Evolutionary conservation across 2,113 vertebrate species (phyloP), one percentile per base, ranked within the genome.

Genomic region (Rhombomys opimus): DNA sequence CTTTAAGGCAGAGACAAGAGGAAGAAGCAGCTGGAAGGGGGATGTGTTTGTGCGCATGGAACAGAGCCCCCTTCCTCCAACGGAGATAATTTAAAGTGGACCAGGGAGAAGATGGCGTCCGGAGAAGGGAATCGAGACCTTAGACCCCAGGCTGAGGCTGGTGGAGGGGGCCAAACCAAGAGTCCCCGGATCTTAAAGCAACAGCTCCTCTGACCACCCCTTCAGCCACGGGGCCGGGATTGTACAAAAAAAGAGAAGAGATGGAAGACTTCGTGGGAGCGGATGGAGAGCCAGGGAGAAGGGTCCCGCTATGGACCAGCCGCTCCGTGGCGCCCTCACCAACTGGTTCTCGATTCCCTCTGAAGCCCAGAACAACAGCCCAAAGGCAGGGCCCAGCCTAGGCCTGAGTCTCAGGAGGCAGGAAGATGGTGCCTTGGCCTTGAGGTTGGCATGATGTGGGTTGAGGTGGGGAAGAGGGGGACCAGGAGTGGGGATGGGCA

Each of bases 1-100:
- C 94, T 14, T 98, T 97, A 97, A 98, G 97, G 97, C 97, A 97
- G 95, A 97, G 95, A 98, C 97, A 95, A 96, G 90, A 97, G 95
- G 97, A 96, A n/a, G 87, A 96, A 97, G 97, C 96, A 97, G 93
- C 94, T 87, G 65, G 89, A 77, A 92, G 80, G 84, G n/a, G 77
- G 27, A 25, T 46, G 38, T 52, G 85, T 50, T 52, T 5, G 41
- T 22, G 41, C 2, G 50, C 13, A 35, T 0, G 5, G 63, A 68
- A 87, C 11, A n/a, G 27, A 95, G 41, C 68, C 41, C 65, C 57
- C 65, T 46, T 35, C 61, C 78, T n/a, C 38, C 67, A 50, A 90
- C 0, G 14, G 85, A 95, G 68, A 97, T 15, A 93, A 93, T 63
- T 93, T 84, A 73, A 91, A 97, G n/a, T 76, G 65, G 20, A 68